phyloP scores from a whole-genome alignment of 1,140 invertebrate genomes.

The Hestina assimilis region DNA sequence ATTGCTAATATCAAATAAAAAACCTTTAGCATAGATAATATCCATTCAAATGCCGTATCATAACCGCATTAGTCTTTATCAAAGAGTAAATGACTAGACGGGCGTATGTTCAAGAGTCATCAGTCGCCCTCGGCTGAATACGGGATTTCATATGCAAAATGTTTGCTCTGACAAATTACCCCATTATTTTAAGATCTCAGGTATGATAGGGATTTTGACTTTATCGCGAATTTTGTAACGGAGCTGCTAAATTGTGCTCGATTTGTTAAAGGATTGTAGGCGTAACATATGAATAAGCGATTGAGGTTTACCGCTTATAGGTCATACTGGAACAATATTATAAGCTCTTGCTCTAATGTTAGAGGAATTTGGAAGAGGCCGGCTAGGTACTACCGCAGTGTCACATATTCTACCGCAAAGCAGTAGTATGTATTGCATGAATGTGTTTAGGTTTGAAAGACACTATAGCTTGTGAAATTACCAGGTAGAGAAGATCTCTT shows the following conservation, averaged over 20 bases:
- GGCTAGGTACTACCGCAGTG: too few species aligned
- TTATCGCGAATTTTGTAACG: constrained; percentile 37
- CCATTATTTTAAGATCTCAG: constrained; percentile 66
- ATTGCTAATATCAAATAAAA: too few species aligned
- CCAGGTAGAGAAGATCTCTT: too few species aligned
- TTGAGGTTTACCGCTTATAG: not conserved
- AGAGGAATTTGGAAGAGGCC: too few species aligned
- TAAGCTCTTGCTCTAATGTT: too few species aligned
- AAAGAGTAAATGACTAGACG: constrained; percentile 16
- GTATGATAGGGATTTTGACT: constrained; percentile 59
- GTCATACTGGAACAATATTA: not conserved
- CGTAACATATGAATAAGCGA: constrained; percentile 1
- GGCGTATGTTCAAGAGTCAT: constrained; percentile 37
- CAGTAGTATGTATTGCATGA: too few species aligned
- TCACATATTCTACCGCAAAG: too few species aligned
- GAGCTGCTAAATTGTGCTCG: constrained; percentile 29
- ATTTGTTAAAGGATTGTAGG: constrained; percentile 33
- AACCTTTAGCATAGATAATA: constrained; percentile 6
- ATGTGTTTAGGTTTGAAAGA: too few species aligned
- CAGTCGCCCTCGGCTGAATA: constrained; percentile 50
- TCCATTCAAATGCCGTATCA: constrained; percentile 14
- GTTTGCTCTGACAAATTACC: constrained; percentile 64
- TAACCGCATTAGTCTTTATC: constrained; percentile 18
- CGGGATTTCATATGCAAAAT: constrained; percentile 69
- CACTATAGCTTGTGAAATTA: too few species aligned